Conservation (phyloP, 1,140 invertebrate species). For the Euura lappo region DNA sequence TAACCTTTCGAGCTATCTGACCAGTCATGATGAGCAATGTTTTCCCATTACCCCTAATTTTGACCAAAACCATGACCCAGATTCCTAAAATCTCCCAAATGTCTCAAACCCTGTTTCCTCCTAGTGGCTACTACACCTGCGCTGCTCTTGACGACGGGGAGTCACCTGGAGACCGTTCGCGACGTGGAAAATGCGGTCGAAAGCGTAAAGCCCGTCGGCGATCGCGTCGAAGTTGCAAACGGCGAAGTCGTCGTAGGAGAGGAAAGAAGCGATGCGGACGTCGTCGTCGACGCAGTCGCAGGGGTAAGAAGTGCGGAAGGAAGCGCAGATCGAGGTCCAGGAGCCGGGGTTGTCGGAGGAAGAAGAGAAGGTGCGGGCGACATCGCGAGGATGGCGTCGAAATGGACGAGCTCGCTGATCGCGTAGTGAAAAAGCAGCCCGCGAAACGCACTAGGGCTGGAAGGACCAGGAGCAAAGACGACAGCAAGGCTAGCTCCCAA, state of each 20-base stretch:
- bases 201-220: conserved; percentile 1
- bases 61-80: no score
- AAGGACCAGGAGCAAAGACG: neutral
- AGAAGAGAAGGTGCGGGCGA: neutral
- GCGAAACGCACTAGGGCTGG: no score
- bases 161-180: neutral
- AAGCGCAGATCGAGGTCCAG: neutral
- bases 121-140: conserved; percentile 38
- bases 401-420: neutral
- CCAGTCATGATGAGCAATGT: no score
- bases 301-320: conserved; percentile 8
- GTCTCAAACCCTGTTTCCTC: neutral
- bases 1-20: no score
- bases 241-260: neutral
- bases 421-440: no score
- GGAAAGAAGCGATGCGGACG: neutral
- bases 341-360: neutral
- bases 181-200: neutral
- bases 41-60: no score
- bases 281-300: neutral
- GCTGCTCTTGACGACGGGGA: neutral
- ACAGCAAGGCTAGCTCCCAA: neutral
- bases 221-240: neutral
- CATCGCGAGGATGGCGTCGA: neutral
- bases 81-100: no score